Evolutionary conservation across 2,113 vertebrate genomes (phyloP), one percentile per base, ranked within the genome.

Genomic region (Nerophis ophidion): DNA sequence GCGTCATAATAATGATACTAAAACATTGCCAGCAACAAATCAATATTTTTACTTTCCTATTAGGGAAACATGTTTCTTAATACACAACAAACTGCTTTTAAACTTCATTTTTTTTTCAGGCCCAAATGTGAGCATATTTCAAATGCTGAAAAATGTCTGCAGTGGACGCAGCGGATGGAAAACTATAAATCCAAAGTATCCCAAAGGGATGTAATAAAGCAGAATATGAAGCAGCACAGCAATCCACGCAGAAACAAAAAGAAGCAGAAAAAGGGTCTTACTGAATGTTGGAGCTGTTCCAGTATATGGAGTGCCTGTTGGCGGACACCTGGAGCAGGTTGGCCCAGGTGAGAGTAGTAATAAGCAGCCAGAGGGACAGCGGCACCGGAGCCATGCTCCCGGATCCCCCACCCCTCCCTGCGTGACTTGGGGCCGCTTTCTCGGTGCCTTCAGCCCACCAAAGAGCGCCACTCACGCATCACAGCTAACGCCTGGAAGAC

Each of bases 201-300:
- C 54, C 54, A 19, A 34, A 12, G 54, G 54, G 36, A 56, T 42
- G 17, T 40, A 56, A 56, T 42, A 56, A 56, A 56, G 38, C 36
- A 42, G 38, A 17, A 56, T 42, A 9, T 12, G 40, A 56, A 56
- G 9, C 15, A 13, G 54, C 16, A 56, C 38, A 44, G 17, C n/a
- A 42, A 42, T 42, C 56, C 34, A 48, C 44, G n/a, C 45, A 57
- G 14, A 57, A 16, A 64, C 12, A 46, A 16, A 7, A 17, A 44
- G 9, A 52, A 40, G 47, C 8, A 53, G 10, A 42, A 45, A 26
- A 47, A 34, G 8, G 40, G 5, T 71, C 80, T 96, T 92, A 96
- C 94, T 93, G 93, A 87, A 92, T 92, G 89, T 96, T 96, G 80
- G 93, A 95, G 90, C 93, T 94, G 91, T 96, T 96, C 94, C 94